A percentile compares a stretch with the other conserved stretches of the same genome.
phyloP scores from a whole-genome alignment of 2,113 vertebrate genomes.

The Anarhynchus alexandrinus region DNA sequence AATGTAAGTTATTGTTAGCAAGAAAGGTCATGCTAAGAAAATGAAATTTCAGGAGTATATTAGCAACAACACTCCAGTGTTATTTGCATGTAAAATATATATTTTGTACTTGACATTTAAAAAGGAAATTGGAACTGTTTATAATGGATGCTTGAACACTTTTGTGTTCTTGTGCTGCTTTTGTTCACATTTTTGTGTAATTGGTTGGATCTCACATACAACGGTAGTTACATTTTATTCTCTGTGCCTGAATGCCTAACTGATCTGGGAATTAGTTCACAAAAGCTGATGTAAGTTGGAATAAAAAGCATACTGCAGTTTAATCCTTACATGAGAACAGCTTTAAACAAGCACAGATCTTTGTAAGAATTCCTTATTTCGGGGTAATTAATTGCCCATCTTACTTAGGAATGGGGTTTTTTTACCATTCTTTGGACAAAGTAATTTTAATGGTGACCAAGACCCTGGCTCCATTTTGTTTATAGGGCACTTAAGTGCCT shows the following conservation, averaged over 20 bases:
- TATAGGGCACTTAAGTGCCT: background rate
- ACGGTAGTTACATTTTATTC: constrained; percentile 27
- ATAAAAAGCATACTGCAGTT: background rate
- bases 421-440: background rate
- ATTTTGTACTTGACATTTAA: constrained; percentile 76
- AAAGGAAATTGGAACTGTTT: constrained; percentile 65
- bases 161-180: constrained; percentile 49
- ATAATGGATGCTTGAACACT: constrained; percentile 57
- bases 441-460: background rate
- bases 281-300: background rate
- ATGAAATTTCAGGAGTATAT: constrained; percentile 72
- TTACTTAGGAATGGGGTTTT: background rate
- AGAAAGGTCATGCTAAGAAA: constrained; percentile 77
- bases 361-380: background rate
- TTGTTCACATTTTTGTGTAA: constrained; percentile 47
- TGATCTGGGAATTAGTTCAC: constrained; percentile 19
- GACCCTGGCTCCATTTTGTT: background rate
- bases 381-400: background rate
- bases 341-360: background rate
- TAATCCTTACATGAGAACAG: background rate
- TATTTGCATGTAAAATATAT: constrained; percentile 72
- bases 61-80: constrained; percentile 59
- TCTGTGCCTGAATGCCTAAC: background rate
- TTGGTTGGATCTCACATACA: constrained; percentile 39
- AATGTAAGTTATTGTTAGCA: constrained; percentile 76